Evolutionary conservation across 2,113 vertebrate genomes (phyloP), one percentile per base, ranked within the genome.

Genomic region (Capreolus pygargus): DNA sequence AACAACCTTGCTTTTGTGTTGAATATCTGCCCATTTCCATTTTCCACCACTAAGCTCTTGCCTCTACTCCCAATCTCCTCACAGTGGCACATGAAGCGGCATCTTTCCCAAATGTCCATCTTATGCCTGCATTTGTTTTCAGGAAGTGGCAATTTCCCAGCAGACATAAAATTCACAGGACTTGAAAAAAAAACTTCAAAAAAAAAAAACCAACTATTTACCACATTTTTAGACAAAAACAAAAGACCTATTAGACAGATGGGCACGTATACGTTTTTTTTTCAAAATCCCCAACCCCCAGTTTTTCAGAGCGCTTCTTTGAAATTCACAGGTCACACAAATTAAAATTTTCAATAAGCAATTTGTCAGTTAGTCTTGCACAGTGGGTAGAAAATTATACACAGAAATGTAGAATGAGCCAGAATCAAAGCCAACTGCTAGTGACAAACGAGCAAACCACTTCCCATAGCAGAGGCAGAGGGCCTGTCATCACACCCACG

Each of bases 301-400:
- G 27, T 67, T 89, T 86, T 83, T 89, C n/a, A 92, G 27, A 95
- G 52, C 4, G 61, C 27, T 84, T 94, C 83, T 93, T 97, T 78
- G 61, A 91, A 86, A 94, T 92, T 60, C 82, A 33, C 13, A 91
- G 64, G 43, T 61, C 90, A 54, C 94, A 74, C 43, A 89, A 94
- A 83, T 83, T 9, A 81, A 93, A 95, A 94, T 79, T 95, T 84
- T 97, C 78, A 97, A n/a, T 74, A 93, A 94, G 90, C 50, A 70
- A 87, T 64, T 36, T n/a, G 33, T 86, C 94, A 60, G 55, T 86
- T 74, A 95, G 76, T 61, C 67, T 93, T 94, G 45, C 88, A 28
- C 12, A 79, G 28, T 33, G 14, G 43, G 45, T 33, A 92, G 54
- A 92, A 45, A 79, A 55, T 55, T 76, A 92, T 27, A 97, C 54